Evolutionary conservation across 2,113 vertebrate species (phyloP).

Genomic region (Eulacestoma nigropectus): DNA sequence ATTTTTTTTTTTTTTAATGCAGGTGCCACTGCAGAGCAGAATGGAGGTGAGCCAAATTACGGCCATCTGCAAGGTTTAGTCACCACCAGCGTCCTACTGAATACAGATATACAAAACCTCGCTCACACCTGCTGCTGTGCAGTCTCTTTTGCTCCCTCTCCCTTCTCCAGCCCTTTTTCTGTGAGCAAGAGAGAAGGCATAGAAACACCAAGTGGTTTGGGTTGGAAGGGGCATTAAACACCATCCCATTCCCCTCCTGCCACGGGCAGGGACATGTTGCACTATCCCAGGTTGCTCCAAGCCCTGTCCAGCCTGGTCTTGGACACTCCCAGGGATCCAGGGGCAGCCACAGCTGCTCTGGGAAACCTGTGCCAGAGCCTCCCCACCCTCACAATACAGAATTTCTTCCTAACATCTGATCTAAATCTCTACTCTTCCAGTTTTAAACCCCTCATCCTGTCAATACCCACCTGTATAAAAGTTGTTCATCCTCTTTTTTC

Average conservation of each 20-base stretch:
- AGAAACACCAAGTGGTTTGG: not conserved
- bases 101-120: accelerated
- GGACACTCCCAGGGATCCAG: not conserved
- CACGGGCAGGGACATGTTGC: not conserved
- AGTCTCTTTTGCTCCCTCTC: not conserved
- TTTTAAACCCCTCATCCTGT: not conserved
- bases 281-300: accelerated
- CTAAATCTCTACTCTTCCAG: not conserved
- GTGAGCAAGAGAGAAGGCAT: not conserved
- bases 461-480: not conserved
- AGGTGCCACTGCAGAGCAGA: not conserved
- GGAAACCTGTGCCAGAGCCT: accelerated
- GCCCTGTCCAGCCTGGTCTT: accelerated
- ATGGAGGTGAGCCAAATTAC: accelerated
- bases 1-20: too few species aligned
- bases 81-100: not conserved
- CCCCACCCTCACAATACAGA: not conserved
- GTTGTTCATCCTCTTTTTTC: not conserved
- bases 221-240: not conserved
- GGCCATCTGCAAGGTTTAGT: not conserved
- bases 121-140: not conserved
- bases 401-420: not conserved
- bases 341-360: not conserved
- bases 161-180: not conserved
- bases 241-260: not conserved